These are phyloP conservation scores for Elgonia sp. DNA, from an alignment of 2,888 invertebrate genomes.

Conservation along the genomic window DNA sequence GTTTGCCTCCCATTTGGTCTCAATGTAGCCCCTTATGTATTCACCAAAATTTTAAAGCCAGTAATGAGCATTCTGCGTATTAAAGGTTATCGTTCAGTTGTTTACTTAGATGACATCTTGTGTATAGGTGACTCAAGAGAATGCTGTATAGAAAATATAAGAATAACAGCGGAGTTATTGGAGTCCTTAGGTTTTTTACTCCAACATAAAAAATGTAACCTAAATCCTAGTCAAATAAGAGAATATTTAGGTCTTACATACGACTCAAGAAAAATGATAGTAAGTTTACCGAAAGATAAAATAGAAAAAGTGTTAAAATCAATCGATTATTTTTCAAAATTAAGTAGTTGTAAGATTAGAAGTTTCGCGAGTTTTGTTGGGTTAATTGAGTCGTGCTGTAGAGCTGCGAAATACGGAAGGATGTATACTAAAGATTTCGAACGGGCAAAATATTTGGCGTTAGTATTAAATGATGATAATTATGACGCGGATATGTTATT, in stretches of 20 bases:
- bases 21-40: slow-evolving; percentile 73
- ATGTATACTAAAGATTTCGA: slow-evolving; percentile 63
- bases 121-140: slow-evolving; percentile 31
- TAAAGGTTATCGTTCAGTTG: slow-evolving; percentile 20
- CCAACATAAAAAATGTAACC: slow-evolving; percentile 15
- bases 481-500: no score
- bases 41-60: slow-evolving; percentile 75
- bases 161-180: not conserved
- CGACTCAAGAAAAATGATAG: slow-evolving; percentile 26
- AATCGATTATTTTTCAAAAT: not conserved
- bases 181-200: slow-evolving; percentile 27
- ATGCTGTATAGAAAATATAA: slow-evolving; percentile 9
- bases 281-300: slow-evolving; percentile 17
- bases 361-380: slow-evolving; percentile 59
- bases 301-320: slow-evolving; percentile 15
- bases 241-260: slow-evolving; percentile 37
- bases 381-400: slow-evolving; percentile 49
- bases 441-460: slow-evolving; percentile 34
- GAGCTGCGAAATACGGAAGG: slow-evolving; percentile 51
- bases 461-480: no score
- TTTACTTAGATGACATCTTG: slow-evolving; percentile 39
- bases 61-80: slow-evolving; percentile 46
- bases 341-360: slow-evolving; percentile 35
- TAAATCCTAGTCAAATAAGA: slow-evolving; percentile 9
- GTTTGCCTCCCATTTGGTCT: slow-evolving; percentile 74